Evolutionary conservation across 2,797 vertebrate genomes (phyloP), one percentile per base, ranked within the genome.

Genomic region (Somateria mollissima): DNA sequence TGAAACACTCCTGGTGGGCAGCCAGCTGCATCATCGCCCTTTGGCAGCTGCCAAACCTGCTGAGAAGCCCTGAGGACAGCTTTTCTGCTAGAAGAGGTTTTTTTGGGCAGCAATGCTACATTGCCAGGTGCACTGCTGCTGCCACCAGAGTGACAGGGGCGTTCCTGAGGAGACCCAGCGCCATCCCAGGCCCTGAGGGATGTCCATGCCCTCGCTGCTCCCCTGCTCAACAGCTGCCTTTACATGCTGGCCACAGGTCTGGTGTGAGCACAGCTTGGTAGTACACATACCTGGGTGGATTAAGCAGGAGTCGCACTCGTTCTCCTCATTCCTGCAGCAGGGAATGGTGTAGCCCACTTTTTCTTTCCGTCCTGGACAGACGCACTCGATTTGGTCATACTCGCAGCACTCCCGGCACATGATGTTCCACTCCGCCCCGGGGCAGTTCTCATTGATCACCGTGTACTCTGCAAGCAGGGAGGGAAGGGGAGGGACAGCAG

Each of bases 371-470:
- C 99, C 97, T 3, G 99, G 99, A 91, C 99, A 99, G 94, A 98
- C 90, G 11, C 99, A 99, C 95, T 98, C 98, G 1, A 99, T 99
- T 90, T 99, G 98, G 61, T 99, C 99, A 0, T 99, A 99, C 93
- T 99, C 99, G 4, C 99, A 99, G 95, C 99, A 99, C 79, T 98
- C 98, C n/a, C 99, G 98, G 82, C 99, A 99, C 99, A 99, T 99
- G 64, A 99, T 98, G 69, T 98, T 99, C 99, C 99, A 99, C 94
- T 99, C 99, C 0, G 99, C 99, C 2, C 99, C 99, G 0, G 99
- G 99, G 91, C 99, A 99, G 96, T 98, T 97, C 95, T 98, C 98
- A 85, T 99, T 98, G 97, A 99, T 98, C 95, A 99, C 98, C 25
- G 98, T 99, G 98, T 99, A 99, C 94, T 99, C 99, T 99, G 96